Conservation (phyloP, 2,797 vertebrate species). For the Cottoperca gobio region DNA sequence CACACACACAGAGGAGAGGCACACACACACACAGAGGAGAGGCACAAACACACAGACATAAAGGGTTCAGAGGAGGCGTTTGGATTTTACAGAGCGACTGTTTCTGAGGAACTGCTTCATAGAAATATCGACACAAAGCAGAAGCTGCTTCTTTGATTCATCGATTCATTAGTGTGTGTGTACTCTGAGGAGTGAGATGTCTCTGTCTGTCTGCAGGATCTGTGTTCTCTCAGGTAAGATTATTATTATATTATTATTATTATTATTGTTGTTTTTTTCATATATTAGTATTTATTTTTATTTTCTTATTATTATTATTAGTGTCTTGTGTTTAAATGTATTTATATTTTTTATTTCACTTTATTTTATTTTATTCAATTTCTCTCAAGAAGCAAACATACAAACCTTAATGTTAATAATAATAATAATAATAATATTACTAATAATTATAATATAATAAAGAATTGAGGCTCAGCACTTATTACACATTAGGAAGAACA, state of each 20-base stretch:
- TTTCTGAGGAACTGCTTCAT: slow-evolving; percentile 10
- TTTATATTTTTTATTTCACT: no score
- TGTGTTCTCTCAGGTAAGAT: slow-evolving; percentile 47
- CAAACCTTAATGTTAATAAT: no score
- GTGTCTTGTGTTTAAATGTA: no score
- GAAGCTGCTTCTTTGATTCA: background rate
- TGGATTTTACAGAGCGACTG: background rate
- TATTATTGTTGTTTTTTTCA: no score
- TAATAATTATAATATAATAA: no score
- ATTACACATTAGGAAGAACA: no score
- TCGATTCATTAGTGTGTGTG: background rate
- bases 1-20: background rate
- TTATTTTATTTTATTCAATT: no score
- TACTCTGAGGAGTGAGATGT: slow-evolving; percentile 28
- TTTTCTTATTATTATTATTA: background rate
- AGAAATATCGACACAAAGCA: slow-evolving; percentile 24
- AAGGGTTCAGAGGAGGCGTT: slow-evolving; percentile 14
- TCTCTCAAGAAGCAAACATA: no score
- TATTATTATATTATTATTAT: background rate
- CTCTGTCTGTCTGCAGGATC: slow-evolving; percentile 5
- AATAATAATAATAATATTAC: no score
- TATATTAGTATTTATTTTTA: no score
- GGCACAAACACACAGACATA: background rate
- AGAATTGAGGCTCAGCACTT: no score
- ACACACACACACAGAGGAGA: background rate